Evolutionary conservation across 1,140 invertebrate species (phyloP).

Genomic region (Aleiodes sp.): DNA sequence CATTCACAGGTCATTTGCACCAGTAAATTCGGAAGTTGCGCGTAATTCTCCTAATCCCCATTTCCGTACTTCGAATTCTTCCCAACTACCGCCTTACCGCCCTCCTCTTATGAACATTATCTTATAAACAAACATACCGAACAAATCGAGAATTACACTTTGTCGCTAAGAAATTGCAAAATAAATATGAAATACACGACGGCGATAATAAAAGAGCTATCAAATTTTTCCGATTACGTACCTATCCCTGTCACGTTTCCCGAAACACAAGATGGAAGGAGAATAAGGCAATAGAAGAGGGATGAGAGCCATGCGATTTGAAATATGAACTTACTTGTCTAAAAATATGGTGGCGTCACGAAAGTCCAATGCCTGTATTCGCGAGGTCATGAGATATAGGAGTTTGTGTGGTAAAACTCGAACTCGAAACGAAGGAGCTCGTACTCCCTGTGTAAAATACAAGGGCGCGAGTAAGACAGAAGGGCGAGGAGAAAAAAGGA

Average conservation of each 20-base stretch:
- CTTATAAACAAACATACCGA: no score
- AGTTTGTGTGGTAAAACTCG: neutral
- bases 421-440: constrained; percentile 2
- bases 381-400: constrained; percentile 12
- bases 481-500: neutral
- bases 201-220: neutral
- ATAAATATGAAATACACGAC: neutral
- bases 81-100: no score
- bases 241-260: constrained; percentile 17
- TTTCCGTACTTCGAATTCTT: no score
- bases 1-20: no score
- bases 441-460: no score
- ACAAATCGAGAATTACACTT: neutral
- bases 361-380: constrained; percentile 1
- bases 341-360: constrained; percentile 34
- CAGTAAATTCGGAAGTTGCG: no score
- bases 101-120: no score
- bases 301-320: constrained; percentile 24
- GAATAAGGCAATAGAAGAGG: neutral
- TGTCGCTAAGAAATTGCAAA: neutral
- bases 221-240: constrained; percentile 24
- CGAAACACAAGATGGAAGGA: neutral
- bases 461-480: neutral
- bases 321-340: constrained; percentile 39
- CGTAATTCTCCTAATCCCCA: no score